phyloP scores from a whole-genome alignment of 2,113 vertebrate genomes.

The Aviceda subcristata region DNA sequence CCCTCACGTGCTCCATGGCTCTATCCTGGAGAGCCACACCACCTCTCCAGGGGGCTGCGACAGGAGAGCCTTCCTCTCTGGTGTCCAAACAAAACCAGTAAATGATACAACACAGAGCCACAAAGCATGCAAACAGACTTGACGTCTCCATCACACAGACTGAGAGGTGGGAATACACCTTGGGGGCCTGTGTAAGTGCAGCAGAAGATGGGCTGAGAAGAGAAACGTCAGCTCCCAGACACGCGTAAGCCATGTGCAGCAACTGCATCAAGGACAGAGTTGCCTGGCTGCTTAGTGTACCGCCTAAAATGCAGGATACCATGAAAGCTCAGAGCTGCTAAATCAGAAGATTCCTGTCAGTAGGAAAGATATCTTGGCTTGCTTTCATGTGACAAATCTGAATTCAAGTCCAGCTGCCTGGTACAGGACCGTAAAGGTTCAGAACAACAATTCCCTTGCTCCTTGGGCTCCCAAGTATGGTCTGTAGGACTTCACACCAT shows the following conservation, averaged over 20 bases:
- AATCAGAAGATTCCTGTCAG: not conserved
- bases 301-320: not conserved
- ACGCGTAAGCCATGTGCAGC: not conserved
- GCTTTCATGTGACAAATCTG: not conserved
- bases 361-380: not conserved
- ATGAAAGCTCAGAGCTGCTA: not conserved
- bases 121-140: not conserved
- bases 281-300: not conserved
- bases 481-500: not conserved
- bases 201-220: not conserved
- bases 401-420: not conserved
- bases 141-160: not conserved
- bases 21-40: not conserved
- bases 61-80: not conserved
- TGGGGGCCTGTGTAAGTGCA: not conserved
- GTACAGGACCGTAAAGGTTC: rapidly evolving
- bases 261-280: not conserved
- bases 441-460: not conserved
- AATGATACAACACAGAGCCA: not conserved
- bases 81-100: not conserved
- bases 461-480: not conserved
- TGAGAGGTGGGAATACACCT: not conserved
- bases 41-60: not conserved
- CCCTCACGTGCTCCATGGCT: rapidly evolving
- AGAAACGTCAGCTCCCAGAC: not conserved